These are phyloP conservation scores for Crossaster papposus DNA, from an alignment of 53 echinoderm and acorn worm genomes.

Conservation along the genomic window DNA sequence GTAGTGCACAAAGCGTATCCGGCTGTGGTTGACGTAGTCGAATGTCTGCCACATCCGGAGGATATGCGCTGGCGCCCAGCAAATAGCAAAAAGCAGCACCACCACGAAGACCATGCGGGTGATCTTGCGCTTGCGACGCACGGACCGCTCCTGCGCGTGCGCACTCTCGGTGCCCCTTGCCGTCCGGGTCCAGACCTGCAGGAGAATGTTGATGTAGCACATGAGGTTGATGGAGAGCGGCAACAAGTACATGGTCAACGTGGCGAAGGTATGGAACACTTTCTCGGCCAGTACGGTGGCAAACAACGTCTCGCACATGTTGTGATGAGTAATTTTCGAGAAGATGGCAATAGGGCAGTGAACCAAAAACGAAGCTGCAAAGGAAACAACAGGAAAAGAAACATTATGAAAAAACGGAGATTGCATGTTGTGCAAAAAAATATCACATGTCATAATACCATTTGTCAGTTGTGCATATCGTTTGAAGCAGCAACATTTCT, in stretches of 20 bases:
- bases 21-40: conserved; percentile 26
- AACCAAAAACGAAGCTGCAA: conserved; percentile 70
- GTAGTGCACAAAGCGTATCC: neutral
- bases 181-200: conserved; percentile 93
- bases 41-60: conserved; percentile 64
- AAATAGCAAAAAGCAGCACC: conserved; percentile 90
- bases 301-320: conserved; percentile 56
- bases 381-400: conserved; percentile 6
- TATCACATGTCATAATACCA: no score
- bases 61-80: conserved; percentile 88
- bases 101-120: conserved; percentile 98
- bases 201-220: conserved; percentile 89
- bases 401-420: neutral
- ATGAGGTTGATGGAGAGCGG: conserved; percentile 80
- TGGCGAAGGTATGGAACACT: conserved; percentile 62
- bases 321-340: conserved; percentile 35
- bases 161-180: conserved; percentile 95
- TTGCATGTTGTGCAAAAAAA: no score
- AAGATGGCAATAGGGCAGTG: conserved; percentile 72
- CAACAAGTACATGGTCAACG: conserved; percentile 77
- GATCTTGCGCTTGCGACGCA: conserved; percentile 90
- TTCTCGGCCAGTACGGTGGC: neutral
- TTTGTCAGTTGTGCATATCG: no score
- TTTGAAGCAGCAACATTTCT: no score
- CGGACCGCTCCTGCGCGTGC: conserved; percentile 89